Evolutionary conservation across 2,888 invertebrate species (phyloP).

Genomic region (Caradrina kadenii): DNA sequence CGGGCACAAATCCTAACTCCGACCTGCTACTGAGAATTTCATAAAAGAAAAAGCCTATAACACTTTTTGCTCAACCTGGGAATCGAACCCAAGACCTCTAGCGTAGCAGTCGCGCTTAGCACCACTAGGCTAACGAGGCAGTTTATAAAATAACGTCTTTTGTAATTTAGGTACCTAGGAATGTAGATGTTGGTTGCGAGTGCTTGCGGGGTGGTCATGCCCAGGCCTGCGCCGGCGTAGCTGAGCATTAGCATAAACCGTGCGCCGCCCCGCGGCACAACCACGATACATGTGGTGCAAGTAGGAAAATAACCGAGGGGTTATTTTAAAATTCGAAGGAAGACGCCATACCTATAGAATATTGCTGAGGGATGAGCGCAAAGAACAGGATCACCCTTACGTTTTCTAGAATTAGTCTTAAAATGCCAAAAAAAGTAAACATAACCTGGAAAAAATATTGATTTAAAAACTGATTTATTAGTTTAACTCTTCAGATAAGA

Average conservation of each 20-base stretch:
- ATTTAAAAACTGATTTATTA: constrained; percentile 4
- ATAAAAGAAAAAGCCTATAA: too few species aligned
- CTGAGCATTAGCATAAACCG: constrained; percentile 84
- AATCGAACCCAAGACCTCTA: too few species aligned
- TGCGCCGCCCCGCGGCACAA: constrained; percentile 69
- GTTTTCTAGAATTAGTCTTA: background rate
- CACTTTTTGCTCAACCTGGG: too few species aligned
- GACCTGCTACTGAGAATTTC: too few species aligned
- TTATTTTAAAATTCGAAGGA: constrained; percentile 36
- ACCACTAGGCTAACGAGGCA: too few species aligned
- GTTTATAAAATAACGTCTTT: constrained; percentile 20
- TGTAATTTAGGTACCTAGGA: constrained; percentile 41
- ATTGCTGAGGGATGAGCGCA: background rate
- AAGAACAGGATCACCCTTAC: background rate
- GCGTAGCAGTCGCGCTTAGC: too few species aligned
- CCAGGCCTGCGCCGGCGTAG: constrained; percentile 65
- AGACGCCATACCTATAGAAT: background rate
- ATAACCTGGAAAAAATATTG: background rate
- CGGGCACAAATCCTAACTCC: too few species aligned
- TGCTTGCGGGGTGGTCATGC: constrained; percentile 79
- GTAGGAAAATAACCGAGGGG: constrained; percentile 53
- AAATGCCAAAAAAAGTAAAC: background rate
- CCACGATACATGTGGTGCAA: constrained; percentile 63
- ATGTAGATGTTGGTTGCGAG: constrained; percentile 45
- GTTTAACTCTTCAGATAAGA: constrained; percentile 22